These are phyloP conservation scores for Piprites chloris DNA, from an alignment of 2,113 vertebrate genomes.

Conservation along the genomic window DNA sequence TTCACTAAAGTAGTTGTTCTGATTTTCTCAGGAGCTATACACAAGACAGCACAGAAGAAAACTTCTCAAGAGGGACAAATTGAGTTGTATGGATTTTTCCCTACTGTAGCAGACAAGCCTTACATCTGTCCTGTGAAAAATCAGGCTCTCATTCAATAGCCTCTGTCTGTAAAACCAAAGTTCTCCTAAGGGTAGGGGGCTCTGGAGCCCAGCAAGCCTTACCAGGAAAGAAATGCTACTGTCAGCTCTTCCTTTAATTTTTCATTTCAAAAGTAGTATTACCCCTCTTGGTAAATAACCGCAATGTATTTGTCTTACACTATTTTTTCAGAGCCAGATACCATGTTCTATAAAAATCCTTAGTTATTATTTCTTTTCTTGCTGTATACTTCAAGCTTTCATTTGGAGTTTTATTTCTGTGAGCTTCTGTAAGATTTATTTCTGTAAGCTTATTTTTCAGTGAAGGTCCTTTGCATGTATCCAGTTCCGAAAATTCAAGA, in stretches of 20 bases:
- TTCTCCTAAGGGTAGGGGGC: not conserved
- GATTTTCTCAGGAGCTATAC: not conserved
- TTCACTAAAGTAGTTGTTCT: not conserved
- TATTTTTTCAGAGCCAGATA: not conserved
- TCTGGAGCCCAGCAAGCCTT: not conserved
- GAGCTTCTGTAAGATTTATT: not conserved
- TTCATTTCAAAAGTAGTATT: not conserved
- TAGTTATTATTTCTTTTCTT: not conserved
- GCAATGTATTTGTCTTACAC: not conserved
- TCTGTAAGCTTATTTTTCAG: not conserved
- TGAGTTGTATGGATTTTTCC: not conserved
- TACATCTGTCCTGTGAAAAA: not conserved
- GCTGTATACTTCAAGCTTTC: not conserved
- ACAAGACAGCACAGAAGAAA: not conserved
- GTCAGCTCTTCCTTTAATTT: not conserved
- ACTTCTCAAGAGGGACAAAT: not conserved
- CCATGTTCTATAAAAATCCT: not conserved
- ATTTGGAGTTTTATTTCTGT: not conserved
- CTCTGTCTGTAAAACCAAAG: not conserved
- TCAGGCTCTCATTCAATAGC: not conserved
- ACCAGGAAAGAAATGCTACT: not conserved
- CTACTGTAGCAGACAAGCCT: not conserved
- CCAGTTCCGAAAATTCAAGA: not conserved
- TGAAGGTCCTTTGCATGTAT: not conserved
- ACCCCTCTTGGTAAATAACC: not conserved